phyloP scores from a whole-genome alignment of 1,140 invertebrate genomes.

The Neuroterus valhalla region DNA sequence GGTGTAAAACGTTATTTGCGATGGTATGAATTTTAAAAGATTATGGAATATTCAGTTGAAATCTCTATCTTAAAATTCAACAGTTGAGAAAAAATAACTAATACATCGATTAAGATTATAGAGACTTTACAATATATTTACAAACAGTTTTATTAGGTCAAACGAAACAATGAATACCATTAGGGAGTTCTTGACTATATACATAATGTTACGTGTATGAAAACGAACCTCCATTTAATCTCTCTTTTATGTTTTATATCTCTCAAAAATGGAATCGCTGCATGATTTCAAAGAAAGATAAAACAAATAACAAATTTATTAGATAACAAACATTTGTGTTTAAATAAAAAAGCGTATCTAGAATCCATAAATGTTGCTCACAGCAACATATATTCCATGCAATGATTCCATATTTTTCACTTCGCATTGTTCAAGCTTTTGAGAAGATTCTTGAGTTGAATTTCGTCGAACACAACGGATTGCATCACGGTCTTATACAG shows the following conservation, averaged over 20 bases:
- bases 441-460: constrained; percentile 41
- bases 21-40: not conserved
- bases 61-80: no score
- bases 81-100: no score
- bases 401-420: not conserved
- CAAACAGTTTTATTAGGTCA: constrained; percentile 1
- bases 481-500: constrained; percentile 35
- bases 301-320: no score
- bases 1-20: not conserved
- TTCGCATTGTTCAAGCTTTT: constrained; percentile 14
- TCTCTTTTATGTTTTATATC: no score
- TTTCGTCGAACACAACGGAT: constrained; percentile 40
- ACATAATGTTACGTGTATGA: constrained; percentile 5
- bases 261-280: no score
- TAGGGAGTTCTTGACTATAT: not conserved
- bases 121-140: constrained; percentile 26
- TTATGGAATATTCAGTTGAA: no score
- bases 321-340: no score
- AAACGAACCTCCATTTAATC: not conserved
- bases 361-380: no score
- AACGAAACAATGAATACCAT: constrained; percentile 1
- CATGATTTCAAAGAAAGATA: no score
- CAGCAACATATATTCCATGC: no score
- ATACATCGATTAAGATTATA: not conserved
- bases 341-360: no score